Percentiles rank a stretch among this genome's conserved stretches.
Conservation (phyloP, 2,888 invertebrate genomes). For the Nomada fucata region DNA sequence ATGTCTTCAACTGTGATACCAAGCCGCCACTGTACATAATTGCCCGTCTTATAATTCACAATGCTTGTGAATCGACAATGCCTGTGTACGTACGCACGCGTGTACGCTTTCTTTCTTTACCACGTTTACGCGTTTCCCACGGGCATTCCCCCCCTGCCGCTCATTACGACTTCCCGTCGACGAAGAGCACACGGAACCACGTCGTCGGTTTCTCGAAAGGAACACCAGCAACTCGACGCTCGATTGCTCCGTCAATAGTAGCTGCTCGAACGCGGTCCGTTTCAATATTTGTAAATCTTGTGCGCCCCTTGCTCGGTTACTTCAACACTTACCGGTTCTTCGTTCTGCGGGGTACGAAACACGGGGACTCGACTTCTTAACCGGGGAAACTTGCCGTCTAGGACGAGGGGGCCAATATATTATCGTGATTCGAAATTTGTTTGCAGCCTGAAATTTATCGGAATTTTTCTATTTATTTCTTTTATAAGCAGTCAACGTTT, state of each 20-base stretch:
- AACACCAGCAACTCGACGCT: constrained; percentile 37
- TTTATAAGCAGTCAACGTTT: too few species aligned
- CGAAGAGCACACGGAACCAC: constrained; percentile 59
- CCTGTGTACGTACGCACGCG: constrained; percentile 17
- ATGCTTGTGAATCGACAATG: neutral
- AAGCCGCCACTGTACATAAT: neutral
- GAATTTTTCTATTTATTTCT: too few species aligned
- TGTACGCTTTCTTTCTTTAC: constrained; percentile 57
- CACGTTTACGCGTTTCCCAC: constrained; percentile 76
- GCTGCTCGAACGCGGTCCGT: constrained; percentile 35
- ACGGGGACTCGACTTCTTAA: neutral
- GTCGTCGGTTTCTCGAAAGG: constrained; percentile 63
- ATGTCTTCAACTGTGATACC: neutral
- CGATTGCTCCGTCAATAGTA: constrained; percentile 48
- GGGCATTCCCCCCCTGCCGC: constrained; percentile 58
- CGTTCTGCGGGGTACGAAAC: constrained; percentile 3
- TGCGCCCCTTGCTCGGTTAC: constrained; percentile 6
- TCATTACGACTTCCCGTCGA: constrained; percentile 81
- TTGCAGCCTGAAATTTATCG: neutral
- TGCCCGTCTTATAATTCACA: neutral
- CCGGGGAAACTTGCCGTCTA: neutral
- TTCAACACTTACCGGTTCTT: constrained; percentile 18
- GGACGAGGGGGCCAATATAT: neutral
- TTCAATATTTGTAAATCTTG: constrained; percentile 63
- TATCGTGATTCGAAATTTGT: neutral